Evolutionary conservation across 2,113 vertebrate species (phyloP).

Genomic region (Monopterus albus): DNA sequence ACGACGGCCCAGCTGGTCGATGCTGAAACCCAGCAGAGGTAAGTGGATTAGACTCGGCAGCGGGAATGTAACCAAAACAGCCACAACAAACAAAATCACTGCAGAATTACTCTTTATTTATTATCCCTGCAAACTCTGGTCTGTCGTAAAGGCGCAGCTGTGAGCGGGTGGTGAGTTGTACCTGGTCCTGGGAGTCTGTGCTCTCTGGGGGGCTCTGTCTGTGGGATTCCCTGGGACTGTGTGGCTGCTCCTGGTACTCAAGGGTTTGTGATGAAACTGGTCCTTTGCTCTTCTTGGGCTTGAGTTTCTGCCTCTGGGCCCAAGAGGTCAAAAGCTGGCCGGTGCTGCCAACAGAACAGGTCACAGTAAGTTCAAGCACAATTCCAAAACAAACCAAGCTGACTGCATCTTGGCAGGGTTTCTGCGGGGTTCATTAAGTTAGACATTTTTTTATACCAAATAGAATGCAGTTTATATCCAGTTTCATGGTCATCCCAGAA

Average conservation of each 20-base stretch:
- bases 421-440: neutral
- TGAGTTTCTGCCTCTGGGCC: conserved; percentile 90
- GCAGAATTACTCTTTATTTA: neutral
- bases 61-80: neutral
- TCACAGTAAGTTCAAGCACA: neutral
- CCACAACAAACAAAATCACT: conserved; percentile 15
- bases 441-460: no score
- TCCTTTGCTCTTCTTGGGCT: conserved; percentile 79
- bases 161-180: neutral
- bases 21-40: conserved; percentile 77
- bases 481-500: no score
- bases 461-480: no score
- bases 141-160: neutral
- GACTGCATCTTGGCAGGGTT: neutral
- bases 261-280: conserved; percentile 30
- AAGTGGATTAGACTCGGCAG: conserved; percentile 30
- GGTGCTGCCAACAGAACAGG: conserved; percentile 34
- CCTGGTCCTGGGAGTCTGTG: conserved; percentile 66
- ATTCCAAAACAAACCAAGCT: neutral
- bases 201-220: conserved; percentile 32
- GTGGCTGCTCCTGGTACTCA: conserved; percentile 39
- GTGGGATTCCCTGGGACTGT: conserved; percentile 26
- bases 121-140: neutral
- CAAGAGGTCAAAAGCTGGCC: conserved; percentile 91
- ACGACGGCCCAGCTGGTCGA: conserved; percentile 66